These are phyloP conservation scores for Cydia fagiglandana DNA, from an alignment of 1,140 invertebrate species.

Conservation along the genomic window DNA sequence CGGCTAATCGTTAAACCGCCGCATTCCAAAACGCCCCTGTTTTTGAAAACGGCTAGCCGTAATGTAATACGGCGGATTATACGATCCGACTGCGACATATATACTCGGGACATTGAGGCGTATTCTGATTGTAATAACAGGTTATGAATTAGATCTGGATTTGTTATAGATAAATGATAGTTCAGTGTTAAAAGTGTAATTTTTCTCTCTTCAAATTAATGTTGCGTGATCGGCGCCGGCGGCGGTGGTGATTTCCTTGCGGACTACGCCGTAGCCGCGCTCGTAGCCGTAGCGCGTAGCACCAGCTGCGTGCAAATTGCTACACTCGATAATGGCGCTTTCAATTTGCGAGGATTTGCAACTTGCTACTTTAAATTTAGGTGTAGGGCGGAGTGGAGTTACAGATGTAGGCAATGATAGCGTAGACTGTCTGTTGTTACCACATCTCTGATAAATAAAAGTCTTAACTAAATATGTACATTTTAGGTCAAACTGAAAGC, in stretches of 20 bases:
- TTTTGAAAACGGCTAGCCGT: too few relatives aligned
- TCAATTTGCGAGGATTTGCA: conserved; percentile 75
- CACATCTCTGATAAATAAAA: background rate
- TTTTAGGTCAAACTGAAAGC: too few relatives aligned
- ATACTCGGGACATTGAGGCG: too few relatives aligned
- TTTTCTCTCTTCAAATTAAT: background rate
- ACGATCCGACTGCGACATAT: too few relatives aligned
- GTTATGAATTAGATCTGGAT: too few relatives aligned
- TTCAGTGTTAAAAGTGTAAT: too few relatives aligned
- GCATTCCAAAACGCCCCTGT: too few relatives aligned
- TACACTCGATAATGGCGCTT: conserved; percentile 75
- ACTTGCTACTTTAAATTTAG: conserved; percentile 44
- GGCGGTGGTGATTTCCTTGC: conserved; percentile 8
- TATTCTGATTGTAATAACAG: too few relatives aligned
- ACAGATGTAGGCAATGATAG: conserved; percentile 38
- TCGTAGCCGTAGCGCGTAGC: conserved; percentile 40
- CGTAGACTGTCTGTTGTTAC: background rate
- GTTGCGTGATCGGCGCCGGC: background rate
- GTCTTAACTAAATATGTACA: too few relatives aligned
- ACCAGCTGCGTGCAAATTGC: conserved; percentile 73
- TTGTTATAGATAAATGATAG: too few relatives aligned
- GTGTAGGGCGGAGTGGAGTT: background rate
- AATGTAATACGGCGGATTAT: too few relatives aligned
- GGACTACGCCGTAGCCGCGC: conserved; percentile 40
- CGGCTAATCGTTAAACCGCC: too few relatives aligned